These are phyloP conservation scores for Gorsachius goisagi DNA, from an alignment of 2,113 vertebrate genomes.

Conservation along the genomic window DNA sequence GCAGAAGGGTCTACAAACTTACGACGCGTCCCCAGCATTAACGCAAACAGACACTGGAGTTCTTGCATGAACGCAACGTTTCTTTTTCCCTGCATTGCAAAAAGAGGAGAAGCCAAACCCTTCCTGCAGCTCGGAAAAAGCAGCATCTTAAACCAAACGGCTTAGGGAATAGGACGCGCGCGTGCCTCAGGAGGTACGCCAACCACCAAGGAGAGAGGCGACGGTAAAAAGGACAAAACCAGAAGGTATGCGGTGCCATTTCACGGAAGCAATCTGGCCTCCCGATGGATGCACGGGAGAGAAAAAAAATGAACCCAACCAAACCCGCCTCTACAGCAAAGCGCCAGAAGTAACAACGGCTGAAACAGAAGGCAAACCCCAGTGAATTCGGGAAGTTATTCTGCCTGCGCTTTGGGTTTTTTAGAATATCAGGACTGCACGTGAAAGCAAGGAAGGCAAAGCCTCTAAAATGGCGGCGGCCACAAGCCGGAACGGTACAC, in stretches of 20 bases:
- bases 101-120: neutral
- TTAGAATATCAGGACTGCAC: no score
- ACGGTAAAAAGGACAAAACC: neutral
- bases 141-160: neutral
- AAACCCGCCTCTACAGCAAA: neutral
- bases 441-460: neutral
- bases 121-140: neutral
- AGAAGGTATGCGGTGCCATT: neutral
- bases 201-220: neutral
- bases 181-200: fast-evolving
- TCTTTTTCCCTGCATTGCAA: constrained; percentile 85
- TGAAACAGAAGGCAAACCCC: neutral
- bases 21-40: constrained; percentile 91
- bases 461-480: fast-evolving
- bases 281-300: fast-evolving
- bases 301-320: neutral
- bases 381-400: neutral
- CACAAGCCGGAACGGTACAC: fast-evolving
- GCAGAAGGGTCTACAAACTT: constrained; percentile 93
- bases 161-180: no score
- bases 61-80: constrained; percentile 97
- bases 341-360: neutral
- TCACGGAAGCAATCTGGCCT: neutral
- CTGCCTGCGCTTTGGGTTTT: neutral
- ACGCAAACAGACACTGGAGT: constrained; percentile 90